Evolutionary conservation across 2,888 invertebrate genomes (phyloP).

Genomic region (Sphaerophoria rueppellii): DNA sequence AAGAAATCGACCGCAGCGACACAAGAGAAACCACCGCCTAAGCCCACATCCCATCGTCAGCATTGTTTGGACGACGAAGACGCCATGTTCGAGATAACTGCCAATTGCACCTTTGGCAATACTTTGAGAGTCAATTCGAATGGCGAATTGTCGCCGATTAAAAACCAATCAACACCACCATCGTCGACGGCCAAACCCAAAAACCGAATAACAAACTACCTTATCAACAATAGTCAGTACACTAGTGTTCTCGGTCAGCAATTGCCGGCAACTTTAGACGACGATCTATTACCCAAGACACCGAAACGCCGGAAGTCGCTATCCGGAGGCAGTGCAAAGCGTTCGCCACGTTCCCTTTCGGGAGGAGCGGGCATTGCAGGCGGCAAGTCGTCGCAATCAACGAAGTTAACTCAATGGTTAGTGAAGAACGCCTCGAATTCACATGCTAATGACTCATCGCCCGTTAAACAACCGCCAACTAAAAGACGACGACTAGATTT

Average conservation of each 20-base stretch:
- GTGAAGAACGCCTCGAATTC: conserved; percentile 70
- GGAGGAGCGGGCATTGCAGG: background rate
- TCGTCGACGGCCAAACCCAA: conserved; percentile 31
- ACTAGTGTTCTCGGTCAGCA: conserved; percentile 11
- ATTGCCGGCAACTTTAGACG: conserved; percentile 37
- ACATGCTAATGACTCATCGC: conserved; percentile 27
- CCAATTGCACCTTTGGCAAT: conserved; percentile 79
- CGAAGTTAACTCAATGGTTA: conserved; percentile 80
- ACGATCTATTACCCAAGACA: conserved; percentile 76
- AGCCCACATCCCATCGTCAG: conserved; percentile 11
- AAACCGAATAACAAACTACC: conserved; percentile 80
- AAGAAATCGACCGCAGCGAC: conserved; percentile 31
- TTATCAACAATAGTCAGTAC: conserved; percentile 75
- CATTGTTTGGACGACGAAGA: conserved; percentile 75
- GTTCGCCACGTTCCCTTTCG: conserved; percentile 39
- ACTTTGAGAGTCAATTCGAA: conserved; percentile 78
- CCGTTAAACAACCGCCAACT: conserved; percentile 29
- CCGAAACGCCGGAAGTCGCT: conserved; percentile 77
- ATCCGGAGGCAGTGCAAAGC: conserved; percentile 46
- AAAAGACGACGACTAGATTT: conserved; percentile 74
- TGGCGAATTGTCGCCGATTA: conserved; percentile 79
- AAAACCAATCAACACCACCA: conserved; percentile 70
- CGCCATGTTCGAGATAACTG: conserved; percentile 80
- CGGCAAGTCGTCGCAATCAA: conserved; percentile 75
- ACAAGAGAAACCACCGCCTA: conserved; percentile 12